A percentile compares a stretch with the other conserved stretches of the same genome.
These are phyloP conservation scores for Metallyticus violacea DNA, from an alignment of 2,888 invertebrate species.

Conservation along the genomic window DNA sequence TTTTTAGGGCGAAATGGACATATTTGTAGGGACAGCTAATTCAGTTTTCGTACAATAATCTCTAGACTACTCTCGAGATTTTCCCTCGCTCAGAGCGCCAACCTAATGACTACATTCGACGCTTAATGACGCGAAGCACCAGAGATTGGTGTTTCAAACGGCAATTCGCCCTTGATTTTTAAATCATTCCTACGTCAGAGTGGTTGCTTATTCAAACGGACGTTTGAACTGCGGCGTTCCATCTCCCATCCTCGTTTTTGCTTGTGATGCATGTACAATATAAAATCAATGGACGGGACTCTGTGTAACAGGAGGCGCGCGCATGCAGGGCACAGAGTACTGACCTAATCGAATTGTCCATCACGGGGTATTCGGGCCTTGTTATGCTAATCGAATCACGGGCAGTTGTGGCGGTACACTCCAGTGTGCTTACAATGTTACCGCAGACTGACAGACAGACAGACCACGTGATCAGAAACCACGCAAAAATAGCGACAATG, in stretches of 20 bases:
- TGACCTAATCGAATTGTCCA: background rate
- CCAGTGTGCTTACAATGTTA: conserved; percentile 7
- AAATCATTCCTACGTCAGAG: background rate
- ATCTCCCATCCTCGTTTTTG: background rate
- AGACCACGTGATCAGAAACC: background rate
- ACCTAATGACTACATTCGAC: background rate
- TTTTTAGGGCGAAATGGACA: background rate
- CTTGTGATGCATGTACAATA: background rate
- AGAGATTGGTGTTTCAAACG: too few relatives aligned
- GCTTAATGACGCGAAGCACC: background rate
- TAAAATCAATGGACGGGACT: background rate
- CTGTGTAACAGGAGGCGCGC: background rate
- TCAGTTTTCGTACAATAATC: too few relatives aligned
- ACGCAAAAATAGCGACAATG: background rate
- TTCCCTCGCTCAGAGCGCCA: too few relatives aligned
- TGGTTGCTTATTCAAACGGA: background rate
- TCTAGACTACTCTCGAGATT: background rate
- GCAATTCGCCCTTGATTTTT: background rate
- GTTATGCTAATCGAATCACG: conserved; percentile 29
- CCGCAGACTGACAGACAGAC: background rate
- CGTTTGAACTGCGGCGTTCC: background rate
- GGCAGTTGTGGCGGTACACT: conserved; percentile 8
- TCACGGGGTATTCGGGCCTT: background rate
- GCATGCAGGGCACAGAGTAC: background rate
- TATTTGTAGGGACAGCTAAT: background rate